These are phyloP conservation scores for Knipowitschia caucasica DNA, from an alignment of 2,797 vertebrate species.

Conservation along the genomic window DNA sequence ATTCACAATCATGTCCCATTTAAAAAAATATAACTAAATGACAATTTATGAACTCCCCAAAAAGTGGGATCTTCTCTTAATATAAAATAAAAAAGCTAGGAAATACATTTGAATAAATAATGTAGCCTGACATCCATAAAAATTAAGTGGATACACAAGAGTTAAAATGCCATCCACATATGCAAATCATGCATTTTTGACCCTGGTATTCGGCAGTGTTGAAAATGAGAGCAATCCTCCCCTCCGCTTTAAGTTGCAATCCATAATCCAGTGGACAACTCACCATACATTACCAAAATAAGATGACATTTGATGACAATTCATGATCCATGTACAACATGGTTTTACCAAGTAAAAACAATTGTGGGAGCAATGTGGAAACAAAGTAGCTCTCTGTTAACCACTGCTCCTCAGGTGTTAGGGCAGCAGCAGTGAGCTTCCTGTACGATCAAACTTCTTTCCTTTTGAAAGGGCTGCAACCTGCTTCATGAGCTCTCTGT, in stretches of 20 bases:
- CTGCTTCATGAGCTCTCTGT: constrained; percentile 97
- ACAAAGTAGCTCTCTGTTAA: constrained; percentile 67
- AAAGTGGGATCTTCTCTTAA: constrained; percentile 57
- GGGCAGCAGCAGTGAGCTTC: constrained; percentile 88
- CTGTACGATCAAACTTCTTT: constrained; percentile 97
- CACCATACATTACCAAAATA: constrained; percentile 63
- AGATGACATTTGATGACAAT: constrained; percentile 43
- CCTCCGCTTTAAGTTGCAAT: constrained; percentile 37
- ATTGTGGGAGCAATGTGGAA: constrained; percentile 55
- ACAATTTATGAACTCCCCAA: constrained; percentile 63
- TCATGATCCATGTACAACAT: constrained; percentile 55
- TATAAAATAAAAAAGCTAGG: constrained; percentile 64
- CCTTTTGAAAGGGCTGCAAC: constrained; percentile 97
- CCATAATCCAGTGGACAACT: constrained; percentile 54
- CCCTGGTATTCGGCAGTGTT: constrained; percentile 62
- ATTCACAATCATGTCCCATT: constrained; percentile 50
- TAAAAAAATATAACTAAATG: constrained; percentile 75
- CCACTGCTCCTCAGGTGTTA: constrained; percentile 72
- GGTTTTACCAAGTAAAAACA: constrained; percentile 43
- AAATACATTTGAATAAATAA: constrained; percentile 78
- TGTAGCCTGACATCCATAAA: constrained; percentile 66
- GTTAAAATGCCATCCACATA: constrained; percentile 57
- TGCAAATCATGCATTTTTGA: constrained; percentile 62
- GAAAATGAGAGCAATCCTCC: constrained; percentile 52
- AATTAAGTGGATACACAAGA: constrained; percentile 54